Conservation (phyloP, 2,888 invertebrate genomes). For the Altica lythri region DNA sequence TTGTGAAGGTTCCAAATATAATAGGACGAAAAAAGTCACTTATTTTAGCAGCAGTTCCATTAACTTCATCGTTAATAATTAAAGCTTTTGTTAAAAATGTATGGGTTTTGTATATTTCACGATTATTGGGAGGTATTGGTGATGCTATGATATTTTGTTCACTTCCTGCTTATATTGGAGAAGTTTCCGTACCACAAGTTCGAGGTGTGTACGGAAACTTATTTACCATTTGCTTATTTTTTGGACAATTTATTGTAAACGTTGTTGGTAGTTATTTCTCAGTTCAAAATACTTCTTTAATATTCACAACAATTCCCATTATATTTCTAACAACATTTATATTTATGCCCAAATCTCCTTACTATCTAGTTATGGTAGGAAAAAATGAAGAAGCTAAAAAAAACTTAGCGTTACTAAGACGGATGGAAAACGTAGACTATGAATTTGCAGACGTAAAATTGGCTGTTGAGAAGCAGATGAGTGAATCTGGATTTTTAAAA, state of each 20-base stretch:
- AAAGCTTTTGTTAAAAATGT: slow-evolving; percentile 3
- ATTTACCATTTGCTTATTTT: slow-evolving; percentile 39
- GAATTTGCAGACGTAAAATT: slow-evolving; percentile 40
- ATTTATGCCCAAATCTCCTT: slow-evolving; percentile 65
- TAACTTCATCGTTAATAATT: neutral
- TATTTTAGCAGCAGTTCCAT: neutral
- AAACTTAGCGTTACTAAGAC: slow-evolving; percentile 40
- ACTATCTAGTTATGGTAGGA: slow-evolving; percentile 43
- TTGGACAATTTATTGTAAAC: slow-evolving; percentile 50
- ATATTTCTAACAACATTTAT: slow-evolving; percentile 61
- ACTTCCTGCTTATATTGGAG: slow-evolving; percentile 41
- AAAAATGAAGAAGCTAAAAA: slow-evolving; percentile 39
- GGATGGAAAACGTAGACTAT: slow-evolving; percentile 41
- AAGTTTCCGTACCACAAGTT: slow-evolving; percentile 46
- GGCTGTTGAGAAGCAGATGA: slow-evolving; percentile 47
- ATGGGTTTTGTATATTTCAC: slow-evolving; percentile 4
- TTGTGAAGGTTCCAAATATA: neutral
- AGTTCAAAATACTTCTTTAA: slow-evolving; percentile 60
- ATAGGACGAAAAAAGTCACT: slow-evolving; percentile 5
- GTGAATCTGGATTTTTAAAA: slow-evolving; percentile 47
- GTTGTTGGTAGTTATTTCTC: slow-evolving; percentile 64
- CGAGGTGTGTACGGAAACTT: slow-evolving; percentile 47
- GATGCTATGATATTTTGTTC: slow-evolving; percentile 41
- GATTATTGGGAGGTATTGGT: slow-evolving; percentile 14
- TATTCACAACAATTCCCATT: slow-evolving; percentile 64